phyloP scores from a whole-genome alignment of 35 echinoderm and acorn worm species.

The Ophioderma brevispina region DNA sequence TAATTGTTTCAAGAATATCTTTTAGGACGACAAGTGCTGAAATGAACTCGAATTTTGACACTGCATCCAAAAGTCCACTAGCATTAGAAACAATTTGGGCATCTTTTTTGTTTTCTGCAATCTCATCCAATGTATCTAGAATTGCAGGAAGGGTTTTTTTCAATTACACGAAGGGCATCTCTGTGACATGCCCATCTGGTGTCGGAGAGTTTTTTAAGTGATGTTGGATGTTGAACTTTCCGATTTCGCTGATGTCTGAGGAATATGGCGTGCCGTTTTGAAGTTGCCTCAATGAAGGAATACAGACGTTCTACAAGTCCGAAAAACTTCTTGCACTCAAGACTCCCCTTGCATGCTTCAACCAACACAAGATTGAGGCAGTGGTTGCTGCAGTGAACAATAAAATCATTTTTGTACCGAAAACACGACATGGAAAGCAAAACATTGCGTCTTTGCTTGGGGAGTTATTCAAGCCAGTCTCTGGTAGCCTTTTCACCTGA shows the following conservation, averaged over 20 bases:
- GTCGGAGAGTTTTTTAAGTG: not conserved
- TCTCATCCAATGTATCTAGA: not conserved
- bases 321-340: not conserved
- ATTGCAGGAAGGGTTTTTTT: slow-evolving; percentile 15
- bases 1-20: not conserved
- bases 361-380: not conserved
- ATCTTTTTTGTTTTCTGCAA: slow-evolving; percentile 4
- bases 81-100: not conserved
- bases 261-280: slow-evolving; percentile 23
- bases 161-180: slow-evolving; percentile 5
- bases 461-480: slow-evolving; percentile 36
- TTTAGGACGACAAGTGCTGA: not conserved
- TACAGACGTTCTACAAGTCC: not conserved
- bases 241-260: not conserved
- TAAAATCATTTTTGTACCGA: no score
- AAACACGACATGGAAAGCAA: slow-evolving; percentile 24
- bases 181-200: slow-evolving; percentile 32
- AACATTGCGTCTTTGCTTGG: not conserved
- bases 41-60: not conserved
- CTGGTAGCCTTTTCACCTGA: not conserved
- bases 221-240: not conserved
- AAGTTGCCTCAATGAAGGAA: slow-evolving; percentile 4
- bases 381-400: slow-evolving; percentile 15
- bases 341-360: not conserved
- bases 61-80: not conserved